A percentile compares a stretch with the other conserved stretches of the same genome.
phyloP scores from a whole-genome alignment of 2,888 invertebrate species.

The Eristalinus sepulchralis region DNA sequence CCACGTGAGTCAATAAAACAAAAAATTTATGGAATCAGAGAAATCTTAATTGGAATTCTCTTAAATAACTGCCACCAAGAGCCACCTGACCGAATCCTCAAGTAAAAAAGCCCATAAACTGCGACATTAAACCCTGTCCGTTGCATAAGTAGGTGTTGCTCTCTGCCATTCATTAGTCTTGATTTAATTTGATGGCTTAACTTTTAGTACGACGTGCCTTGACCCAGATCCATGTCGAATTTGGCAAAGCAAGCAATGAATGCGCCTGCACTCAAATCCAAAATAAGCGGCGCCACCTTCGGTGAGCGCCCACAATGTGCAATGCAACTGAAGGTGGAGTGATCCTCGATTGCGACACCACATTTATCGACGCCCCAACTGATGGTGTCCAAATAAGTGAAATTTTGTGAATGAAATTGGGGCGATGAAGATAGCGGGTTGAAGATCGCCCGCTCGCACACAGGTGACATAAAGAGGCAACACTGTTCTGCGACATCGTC shows the following conservation, averaged over 20 bases:
- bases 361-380: too few species aligned
- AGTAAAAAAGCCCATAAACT: neutral
- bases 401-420: neutral
- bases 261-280: neutral
- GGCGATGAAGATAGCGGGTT: neutral
- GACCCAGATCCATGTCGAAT: conserved; percentile 24
- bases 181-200: neutral
- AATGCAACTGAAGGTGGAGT: neutral
- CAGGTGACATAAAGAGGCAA: neutral
- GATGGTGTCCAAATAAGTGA: neutral
- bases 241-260: conserved; percentile 4
- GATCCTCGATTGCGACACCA: neutral
- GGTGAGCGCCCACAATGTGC: neutral
- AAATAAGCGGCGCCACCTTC: neutral
- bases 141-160: neutral
- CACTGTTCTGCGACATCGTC: neutral
- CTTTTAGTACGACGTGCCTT: conserved; percentile 6
- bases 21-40: neutral
- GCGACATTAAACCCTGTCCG: neutral
- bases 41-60: neutral
- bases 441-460: neutral
- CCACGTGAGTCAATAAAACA: neutral
- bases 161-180: neutral
- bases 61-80: neutral
- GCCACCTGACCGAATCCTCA: neutral